Evolutionary conservation across 2,113 vertebrate genomes (phyloP).

Genomic region (Paradoxurus hermaphroditus): DNA sequence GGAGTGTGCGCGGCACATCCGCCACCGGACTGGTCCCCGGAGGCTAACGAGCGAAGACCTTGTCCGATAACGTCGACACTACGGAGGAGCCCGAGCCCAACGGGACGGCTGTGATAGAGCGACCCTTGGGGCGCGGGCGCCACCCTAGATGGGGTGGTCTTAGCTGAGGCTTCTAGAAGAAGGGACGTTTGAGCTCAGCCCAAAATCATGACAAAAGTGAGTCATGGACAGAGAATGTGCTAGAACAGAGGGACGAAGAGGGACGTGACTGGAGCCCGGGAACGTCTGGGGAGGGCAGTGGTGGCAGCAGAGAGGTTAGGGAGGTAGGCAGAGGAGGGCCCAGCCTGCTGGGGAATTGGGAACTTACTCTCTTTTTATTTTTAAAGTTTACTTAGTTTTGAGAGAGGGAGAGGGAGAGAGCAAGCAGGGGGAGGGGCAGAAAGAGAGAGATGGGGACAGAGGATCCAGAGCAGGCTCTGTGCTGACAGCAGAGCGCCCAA

Average conservation of each 20-base stretch:
- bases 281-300: accelerated
- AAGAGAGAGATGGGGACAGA: no score
- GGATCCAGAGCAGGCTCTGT: no score
- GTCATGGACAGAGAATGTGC: neutral
- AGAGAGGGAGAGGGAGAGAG: no score
- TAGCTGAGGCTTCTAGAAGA: neutral
- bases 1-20: neutral
- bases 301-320: neutral
- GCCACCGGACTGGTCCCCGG: neutral
- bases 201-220: neutral
- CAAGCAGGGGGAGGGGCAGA: no score
- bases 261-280: neutral
- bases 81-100: neutral
- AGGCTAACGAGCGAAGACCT: no score
- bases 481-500: no score
- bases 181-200: neutral
- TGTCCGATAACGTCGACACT: neutral
- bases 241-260: neutral
- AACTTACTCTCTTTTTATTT: no score
- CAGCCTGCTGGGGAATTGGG: neutral
- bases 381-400: no score
- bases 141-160: neutral
- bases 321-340: neutral
- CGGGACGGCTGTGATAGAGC: neutral
- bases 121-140: neutral